phyloP scores from a whole-genome alignment of 2,113 vertebrate genomes.

The Ptilonorhynchus violaceus region DNA sequence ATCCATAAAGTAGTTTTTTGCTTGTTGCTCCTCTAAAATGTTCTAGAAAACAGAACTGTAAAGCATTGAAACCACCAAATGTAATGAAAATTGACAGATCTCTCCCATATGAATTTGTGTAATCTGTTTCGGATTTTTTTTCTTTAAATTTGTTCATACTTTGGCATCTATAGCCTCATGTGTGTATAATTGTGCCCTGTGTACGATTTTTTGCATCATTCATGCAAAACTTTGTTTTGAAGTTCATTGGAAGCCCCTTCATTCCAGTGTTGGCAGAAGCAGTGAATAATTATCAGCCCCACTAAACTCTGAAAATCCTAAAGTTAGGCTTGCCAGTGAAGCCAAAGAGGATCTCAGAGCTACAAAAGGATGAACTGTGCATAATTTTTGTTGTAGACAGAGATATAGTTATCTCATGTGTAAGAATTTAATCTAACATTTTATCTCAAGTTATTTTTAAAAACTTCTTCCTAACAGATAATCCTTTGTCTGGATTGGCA shows the following conservation, averaged over 20 bases:
- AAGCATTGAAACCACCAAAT: not conserved
- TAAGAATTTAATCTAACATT: not conserved
- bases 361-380: not conserved
- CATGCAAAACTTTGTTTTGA: too few relatives aligned
- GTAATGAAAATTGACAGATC: not conserved
- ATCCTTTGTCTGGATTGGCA: not conserved
- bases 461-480: slow-evolving; percentile 3
- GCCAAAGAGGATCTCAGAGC: not conserved
- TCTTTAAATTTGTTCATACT: not conserved
- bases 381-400: not conserved
- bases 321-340: not conserved
- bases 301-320: not conserved
- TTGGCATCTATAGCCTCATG: not conserved
- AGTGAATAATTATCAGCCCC: not conserved
- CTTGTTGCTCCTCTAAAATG: not conserved
- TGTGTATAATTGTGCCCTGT: not conserved
- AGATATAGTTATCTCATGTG: not conserved
- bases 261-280: not conserved
- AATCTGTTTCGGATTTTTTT: not conserved
- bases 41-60: not conserved
- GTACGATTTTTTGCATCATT: not conserved
- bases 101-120: not conserved
- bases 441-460: not conserved
- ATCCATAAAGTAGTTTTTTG: not conserved
- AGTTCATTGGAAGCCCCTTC: not conserved